Base-by-base conservation (phyloP, 2,888 invertebrate species). In the Caenorhabditis panamensis region DNA sequence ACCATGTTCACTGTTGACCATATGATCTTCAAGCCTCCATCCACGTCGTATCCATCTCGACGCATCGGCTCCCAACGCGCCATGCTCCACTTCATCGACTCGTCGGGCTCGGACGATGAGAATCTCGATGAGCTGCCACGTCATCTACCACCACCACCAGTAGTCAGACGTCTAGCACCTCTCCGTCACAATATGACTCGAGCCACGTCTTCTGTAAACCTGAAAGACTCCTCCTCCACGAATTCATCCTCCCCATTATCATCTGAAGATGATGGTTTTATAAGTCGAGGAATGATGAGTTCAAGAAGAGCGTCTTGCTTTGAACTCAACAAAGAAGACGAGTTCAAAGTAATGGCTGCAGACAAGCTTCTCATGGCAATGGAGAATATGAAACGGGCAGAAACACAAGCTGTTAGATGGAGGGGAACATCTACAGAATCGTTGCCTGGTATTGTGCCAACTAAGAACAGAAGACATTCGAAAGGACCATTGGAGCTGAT, bases 261-360 rank as follows among this genome's bases (percentile, higher is more conserved):
- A 4, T 37, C 49, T 37, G 68, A 37, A 11, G 59, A 59, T n/a
- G 59, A 49, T 20, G 16, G 9, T 13, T 22, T 20, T 31, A n/a
- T 18, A 5, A 20, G 24, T 8, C 59, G 28, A 41, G 24, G 28
- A 54, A 58, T 18, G 36, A 56, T 54, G 47, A 58, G 22, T 18
- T 58, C 36, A 0, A 28, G 53, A 66, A 62, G 81, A 63, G 76
- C 81, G 11, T 77, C 81, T 0, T 77, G 81, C 31, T 72, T 82
- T 37, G 81, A 75, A 22, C 64, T 80, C 11, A 80, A 81, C 51
- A 77, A 81, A 16, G 84, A 84, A 28, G 85, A 87, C 66, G 82
- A 85, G 68, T 87, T 87, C 82, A 87, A 87, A 66, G 58, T 85
- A 47, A 82, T 83, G 82, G 86, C 82, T 0, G 86, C 86, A 1